Conservation (phyloP, 2,797 vertebrate species). For the Epinephelus awoara region DNA sequence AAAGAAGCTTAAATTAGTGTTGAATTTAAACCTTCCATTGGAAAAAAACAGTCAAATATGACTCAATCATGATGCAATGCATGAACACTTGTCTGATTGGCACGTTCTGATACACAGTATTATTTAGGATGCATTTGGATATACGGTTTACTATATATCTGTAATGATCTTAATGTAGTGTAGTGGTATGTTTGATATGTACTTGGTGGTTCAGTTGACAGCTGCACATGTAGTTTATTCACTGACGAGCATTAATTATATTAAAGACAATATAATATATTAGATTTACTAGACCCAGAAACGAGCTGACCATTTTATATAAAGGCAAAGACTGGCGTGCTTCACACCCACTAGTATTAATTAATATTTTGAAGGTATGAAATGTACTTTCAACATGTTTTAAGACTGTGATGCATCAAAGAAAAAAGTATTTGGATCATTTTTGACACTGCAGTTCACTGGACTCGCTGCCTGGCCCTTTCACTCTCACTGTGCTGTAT, state of each 20-base stretch:
- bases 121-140: constrained; percentile 20
- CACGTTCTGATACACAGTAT: constrained; percentile 12
- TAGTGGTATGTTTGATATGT: constrained; percentile 21
- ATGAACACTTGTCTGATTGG: constrained; percentile 6
- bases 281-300: not conserved
- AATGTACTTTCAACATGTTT: constrained; percentile 20
- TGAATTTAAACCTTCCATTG: not conserved
- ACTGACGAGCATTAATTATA: constrained; percentile 7
- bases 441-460: not conserved
- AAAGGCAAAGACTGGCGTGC: not conserved
- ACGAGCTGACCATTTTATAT: constrained; percentile 9
- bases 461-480: constrained; percentile 1
- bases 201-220: constrained; percentile 3
- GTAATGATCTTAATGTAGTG: constrained; percentile 22
- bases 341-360: not conserved
- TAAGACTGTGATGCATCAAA: not conserved
- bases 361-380: constrained; percentile 2
- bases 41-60: constrained; percentile 1
- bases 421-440: not conserved
- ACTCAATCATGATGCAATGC: not conserved
- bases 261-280: not conserved
- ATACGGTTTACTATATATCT: constrained; percentile 1
- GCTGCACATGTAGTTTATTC: constrained; percentile 27
- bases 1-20: not conserved
- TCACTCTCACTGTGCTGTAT: constrained; percentile 26